Conservation (phyloP, 2,797 vertebrate species). For the Triplophysa yarkandensis region DNA sequence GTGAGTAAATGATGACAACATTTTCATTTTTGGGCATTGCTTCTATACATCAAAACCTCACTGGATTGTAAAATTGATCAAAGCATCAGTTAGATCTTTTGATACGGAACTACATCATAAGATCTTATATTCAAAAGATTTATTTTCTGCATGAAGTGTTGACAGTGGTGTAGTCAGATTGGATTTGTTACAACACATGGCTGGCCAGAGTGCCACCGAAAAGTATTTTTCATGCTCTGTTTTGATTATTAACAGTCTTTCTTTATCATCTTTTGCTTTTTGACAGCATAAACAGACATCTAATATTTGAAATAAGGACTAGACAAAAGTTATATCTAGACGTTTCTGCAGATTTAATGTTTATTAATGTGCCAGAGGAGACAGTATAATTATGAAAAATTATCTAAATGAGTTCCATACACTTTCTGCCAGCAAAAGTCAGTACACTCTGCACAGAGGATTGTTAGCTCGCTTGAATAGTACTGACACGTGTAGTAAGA, state of each 20-base stretch:
- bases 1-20: too few relatives aligned
- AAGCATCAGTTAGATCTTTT: too few relatives aligned
- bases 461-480: background rate
- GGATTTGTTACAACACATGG: slow-evolving; percentile 17
- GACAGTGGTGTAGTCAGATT: slow-evolving; percentile 9
- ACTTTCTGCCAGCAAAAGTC: slow-evolving; percentile 8
- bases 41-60: too few relatives aligned
- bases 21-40: too few relatives aligned
- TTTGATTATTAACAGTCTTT: slow-evolving; percentile 62
- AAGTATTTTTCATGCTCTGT: slow-evolving; percentile 66
- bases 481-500: slow-evolving; percentile 4
- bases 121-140: background rate
- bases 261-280: slow-evolving; percentile 56
- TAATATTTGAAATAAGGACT: slow-evolving; percentile 64
- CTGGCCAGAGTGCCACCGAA: slow-evolving; percentile 4
- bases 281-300: slow-evolving; percentile 63
- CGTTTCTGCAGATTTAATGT: slow-evolving; percentile 12
- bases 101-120: too few relatives aligned
- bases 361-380: slow-evolving; percentile 19
- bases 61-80: too few relatives aligned
- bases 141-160: slow-evolving; percentile 20
- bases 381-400: background rate
- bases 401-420: background rate
- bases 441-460: slow-evolving; percentile 11
- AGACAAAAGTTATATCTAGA: slow-evolving; percentile 27